phyloP scores from a whole-genome alignment of 2,797 vertebrate species.

The Enteromius trimaculatus region DNA sequence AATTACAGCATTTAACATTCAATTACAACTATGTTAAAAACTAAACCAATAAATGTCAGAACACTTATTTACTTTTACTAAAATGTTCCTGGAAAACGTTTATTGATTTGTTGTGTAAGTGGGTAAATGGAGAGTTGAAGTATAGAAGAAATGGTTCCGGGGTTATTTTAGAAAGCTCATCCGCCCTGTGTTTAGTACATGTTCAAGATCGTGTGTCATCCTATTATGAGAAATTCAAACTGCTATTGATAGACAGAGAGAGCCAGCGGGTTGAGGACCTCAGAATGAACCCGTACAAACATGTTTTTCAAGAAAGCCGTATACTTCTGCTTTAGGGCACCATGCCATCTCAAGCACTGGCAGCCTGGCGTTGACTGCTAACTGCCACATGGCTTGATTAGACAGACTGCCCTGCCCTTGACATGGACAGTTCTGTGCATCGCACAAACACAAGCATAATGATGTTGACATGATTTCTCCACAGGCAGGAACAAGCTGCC shows the following conservation, averaged over 20 bases:
- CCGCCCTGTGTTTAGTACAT: conserved; percentile 5
- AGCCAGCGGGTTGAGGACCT: conserved; percentile 26
- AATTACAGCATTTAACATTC: conserved; percentile 53
- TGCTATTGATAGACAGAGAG: conserved; percentile 10
- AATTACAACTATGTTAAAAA: conserved; percentile 1
- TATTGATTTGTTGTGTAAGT: not conserved
- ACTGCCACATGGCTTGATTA: conserved; percentile 24
- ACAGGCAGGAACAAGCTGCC: conserved; percentile 14
- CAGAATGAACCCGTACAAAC: conserved; percentile 36
- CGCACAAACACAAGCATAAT: conserved; percentile 26
- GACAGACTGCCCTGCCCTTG: conserved; percentile 44
- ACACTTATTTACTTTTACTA: not conserved
- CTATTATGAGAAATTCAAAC: conserved; percentile 1
- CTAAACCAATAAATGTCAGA: not conserved
- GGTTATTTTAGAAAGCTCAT: not conserved
- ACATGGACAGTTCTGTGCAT: conserved; percentile 31
- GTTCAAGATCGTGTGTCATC: conserved; percentile 11
- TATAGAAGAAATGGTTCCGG: not conserved
- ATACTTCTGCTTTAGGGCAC: conserved; percentile 33
- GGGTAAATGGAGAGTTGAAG: not conserved
- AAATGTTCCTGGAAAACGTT: not conserved
- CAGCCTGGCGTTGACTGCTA: conserved; percentile 46
- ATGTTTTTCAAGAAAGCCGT: not conserved
- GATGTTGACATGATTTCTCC: conserved; percentile 38
- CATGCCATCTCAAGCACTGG: conserved; percentile 31